Conservation (phyloP, 2,797 vertebrate species). For the Hirundo rustica region DNA sequence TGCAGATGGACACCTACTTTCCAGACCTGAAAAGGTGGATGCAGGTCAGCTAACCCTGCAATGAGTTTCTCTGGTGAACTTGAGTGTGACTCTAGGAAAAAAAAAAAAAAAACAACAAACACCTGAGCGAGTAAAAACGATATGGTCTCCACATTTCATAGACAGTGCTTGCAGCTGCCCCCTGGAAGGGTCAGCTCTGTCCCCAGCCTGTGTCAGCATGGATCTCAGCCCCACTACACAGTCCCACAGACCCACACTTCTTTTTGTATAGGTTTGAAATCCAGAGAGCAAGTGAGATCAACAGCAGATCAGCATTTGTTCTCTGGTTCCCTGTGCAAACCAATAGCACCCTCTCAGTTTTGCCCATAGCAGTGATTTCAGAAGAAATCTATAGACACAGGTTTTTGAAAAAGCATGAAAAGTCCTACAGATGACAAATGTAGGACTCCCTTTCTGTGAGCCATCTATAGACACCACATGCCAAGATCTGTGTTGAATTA, state of each 20-base stretch:
- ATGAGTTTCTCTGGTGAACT: neutral
- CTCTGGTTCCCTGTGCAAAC: neutral
- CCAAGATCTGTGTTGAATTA: slow-evolving; percentile 3
- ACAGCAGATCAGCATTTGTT: neutral
- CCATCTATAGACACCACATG: neutral
- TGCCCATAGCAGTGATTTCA: neutral
- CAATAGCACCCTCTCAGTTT: neutral
- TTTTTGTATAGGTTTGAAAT: neutral
- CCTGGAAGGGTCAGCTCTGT: neutral
- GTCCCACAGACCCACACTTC: neutral
- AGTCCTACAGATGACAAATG: slow-evolving; percentile 35
- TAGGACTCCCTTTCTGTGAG: neutral
- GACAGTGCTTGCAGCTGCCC: neutral
- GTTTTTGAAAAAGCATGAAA: slow-evolving; percentile 38
- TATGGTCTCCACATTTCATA: neutral
- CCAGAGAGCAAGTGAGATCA: neutral
- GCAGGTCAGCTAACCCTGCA: neutral
- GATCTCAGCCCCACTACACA: neutral
- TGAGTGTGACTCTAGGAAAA: rapidly evolving
- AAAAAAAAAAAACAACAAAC: neutral
- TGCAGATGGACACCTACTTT: neutral
- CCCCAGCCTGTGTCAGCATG: neutral
- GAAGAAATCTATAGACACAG: neutral
- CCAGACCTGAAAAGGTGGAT: neutral
- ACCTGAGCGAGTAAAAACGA: neutral